phyloP scores from a whole-genome alignment of 23 tunicate genomes.

The Trididemnum miniatum region DNA sequence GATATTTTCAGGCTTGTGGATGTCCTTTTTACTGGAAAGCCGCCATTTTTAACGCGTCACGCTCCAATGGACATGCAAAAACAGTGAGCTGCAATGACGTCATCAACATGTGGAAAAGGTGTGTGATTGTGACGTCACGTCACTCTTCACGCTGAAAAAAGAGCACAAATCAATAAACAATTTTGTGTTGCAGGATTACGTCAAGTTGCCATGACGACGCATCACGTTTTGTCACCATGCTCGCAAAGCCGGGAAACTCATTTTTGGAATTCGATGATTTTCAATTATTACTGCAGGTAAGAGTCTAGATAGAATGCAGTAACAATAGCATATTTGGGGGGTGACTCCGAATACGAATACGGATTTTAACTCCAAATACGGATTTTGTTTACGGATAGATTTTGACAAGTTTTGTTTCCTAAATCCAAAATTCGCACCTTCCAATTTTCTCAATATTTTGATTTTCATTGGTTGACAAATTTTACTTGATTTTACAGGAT shows the following conservation, averaged over 20 bases:
- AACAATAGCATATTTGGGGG: too few relatives aligned
- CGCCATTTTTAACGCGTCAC: slow-evolving; percentile 9
- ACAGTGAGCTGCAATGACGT: slow-evolving; percentile 29
- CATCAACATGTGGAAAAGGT: slow-evolving; percentile 31
- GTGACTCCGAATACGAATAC: too few relatives aligned
- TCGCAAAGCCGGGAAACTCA: slow-evolving; percentile 57
- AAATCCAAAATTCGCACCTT: too few relatives aligned
- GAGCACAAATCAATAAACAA: not conserved
- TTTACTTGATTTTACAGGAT: slow-evolving; percentile 38
- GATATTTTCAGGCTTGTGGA: slow-evolving; percentile 40
- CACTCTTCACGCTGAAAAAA: not conserved
- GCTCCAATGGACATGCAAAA: not conserved
- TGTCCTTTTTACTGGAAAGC: slow-evolving; percentile 49
- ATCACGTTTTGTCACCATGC: slow-evolving; percentile 72
- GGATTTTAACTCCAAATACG: too few relatives aligned
- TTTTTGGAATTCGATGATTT: slow-evolving; percentile 76
- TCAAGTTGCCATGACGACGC: slow-evolving; percentile 58
- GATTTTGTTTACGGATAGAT: too few relatives aligned
- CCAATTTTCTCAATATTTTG: too few relatives aligned
- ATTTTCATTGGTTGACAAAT: too few relatives aligned
- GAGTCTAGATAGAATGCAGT: too few relatives aligned
- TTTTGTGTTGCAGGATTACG: not conserved
- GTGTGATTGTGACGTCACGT: not conserved
- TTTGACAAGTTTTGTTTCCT: too few relatives aligned
- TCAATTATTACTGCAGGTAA: slow-evolving; percentile 52